Base-by-base conservation (phyloP, 2,888 invertebrate genomes). In the Pristionchus fissidentatus region DNA sequence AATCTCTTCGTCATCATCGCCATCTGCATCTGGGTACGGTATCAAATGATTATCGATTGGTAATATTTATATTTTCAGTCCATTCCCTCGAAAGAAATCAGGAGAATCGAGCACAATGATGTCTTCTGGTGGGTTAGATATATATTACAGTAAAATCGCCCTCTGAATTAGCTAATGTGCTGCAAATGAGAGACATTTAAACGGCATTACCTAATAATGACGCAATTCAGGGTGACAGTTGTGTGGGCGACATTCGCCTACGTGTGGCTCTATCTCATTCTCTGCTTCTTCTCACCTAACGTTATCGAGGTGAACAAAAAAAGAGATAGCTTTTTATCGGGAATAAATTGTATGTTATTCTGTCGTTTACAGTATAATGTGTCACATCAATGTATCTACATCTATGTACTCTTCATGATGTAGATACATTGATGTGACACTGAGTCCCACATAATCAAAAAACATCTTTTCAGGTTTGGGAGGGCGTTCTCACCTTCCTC, bases 181-280 rank as follows among this genome's bases (percentile, higher is more conserved):
- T n/a, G n/a, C n/a, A n/a, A n/a, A n/a, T n/a, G n/a, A n/a, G n/a
- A n/a, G n/a, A n/a, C n/a, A n/a, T n/a, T n/a, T n/a, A n/a, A n/a
- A n/a, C n/a, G n/a, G n/a, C n/a, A n/a, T n/a, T n/a, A n/a, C 98
- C 98, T 94, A 94, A 98, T 84, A 94, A 97, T 84, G 98, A 99
- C n/a, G n/a, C n/a, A n/a, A 84, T 99, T 99, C 93, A 96, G 97
- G 93, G 96, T 99, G 82, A 99, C 99, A 8, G 97, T 98, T 35
- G 95, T 96, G n/a, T 98, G 98, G 97, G 97, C 97, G 75, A 95
- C 99, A 75, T 98, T 98, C 92, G 99, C 99, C 62, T 99, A 99
- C 93, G 95, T 99, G 78, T 99, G 99, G 99, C 94, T 99, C 82
- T 98, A 98, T 93, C 93, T 97, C 84, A 99, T 99, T 90, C 94